Base-by-base conservation (phyloP, 2,888 invertebrate species). In the Eilema griseolum region DNA sequence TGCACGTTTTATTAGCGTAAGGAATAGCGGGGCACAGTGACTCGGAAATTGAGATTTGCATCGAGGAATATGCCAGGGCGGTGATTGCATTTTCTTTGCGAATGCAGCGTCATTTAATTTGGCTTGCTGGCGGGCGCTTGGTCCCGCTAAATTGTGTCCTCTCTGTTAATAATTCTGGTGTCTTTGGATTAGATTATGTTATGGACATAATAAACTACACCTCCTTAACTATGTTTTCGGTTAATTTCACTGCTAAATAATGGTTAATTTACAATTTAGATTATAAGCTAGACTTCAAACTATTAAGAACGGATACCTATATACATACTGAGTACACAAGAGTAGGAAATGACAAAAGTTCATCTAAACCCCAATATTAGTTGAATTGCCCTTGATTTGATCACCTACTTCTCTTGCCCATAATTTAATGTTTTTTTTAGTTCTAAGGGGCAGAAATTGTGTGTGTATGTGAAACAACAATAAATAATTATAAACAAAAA, bases 1-100 rank as follows among this genome's bases (percentile, higher is more conserved):
- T 93, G 93, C 94, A 92, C 89, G 94, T 94, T 94, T 94, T 95
- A 95, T 95, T 95, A 95, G 95, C 95, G 95, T 94, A 95, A 95
- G 95, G 91, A 95, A 95, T 95, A 89, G 93, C 94, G 92, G 90
- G 91, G 92, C 90, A 94, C 93, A 93, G 86, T 92, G 92, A 89
- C 91, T 90, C 90, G 92, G 92, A 94, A 94, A 95, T 93, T 92
- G 91, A 89, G 92, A 94, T 94, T 94, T 95, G 93, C 95, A 94
- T 92, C 93, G 91, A 85, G 87, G 87, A 88, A 91, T 91, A 90
- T 90, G 89, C 90, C 89, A 87, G 77, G 87, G 85, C 91, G 90
- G 90, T 94, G 95, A 95, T 95, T 95, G 93, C 95, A 94, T 95
- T 95, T 95, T 94, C 91, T 93, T 94, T 92, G 91, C 92, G 86